Evolutionary conservation across 2,888 invertebrate genomes (phyloP), one percentile per base, ranked within the genome.

Genomic region (Neelides folsomi): DNA sequence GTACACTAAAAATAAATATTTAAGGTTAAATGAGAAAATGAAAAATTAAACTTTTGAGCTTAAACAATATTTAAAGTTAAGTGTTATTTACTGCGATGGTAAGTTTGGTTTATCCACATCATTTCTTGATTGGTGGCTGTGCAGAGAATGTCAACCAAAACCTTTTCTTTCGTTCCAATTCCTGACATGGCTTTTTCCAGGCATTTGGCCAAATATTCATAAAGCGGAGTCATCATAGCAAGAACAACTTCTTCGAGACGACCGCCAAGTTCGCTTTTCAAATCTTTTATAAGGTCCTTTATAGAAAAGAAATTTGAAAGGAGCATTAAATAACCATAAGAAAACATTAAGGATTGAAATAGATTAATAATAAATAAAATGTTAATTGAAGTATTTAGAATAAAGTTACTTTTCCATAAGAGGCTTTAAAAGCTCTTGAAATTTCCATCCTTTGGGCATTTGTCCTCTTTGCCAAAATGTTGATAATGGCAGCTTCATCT

Each of bases 371-470:
- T 18, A 38, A 8, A 48, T n/a, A 40, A 7, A n/a, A 18, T 10
- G 35, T 18, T 49, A n/a, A 7, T 41, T 49, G 42, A 16, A 41
- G 10, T 15, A n/a, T 40, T 10, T 46, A 12, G 13, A n/a, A 20
- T 38, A n/a, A 36, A 58, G 75, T 69, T 73, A 83, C 86, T 76
- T 86, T 86, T 69, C 90, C 92, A 71, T 83, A 92, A 66, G 86
- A 73, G 2, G 85, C 82, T 73, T 92, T 92, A 75, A 84, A 92
- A 66, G 82, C 80, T 20, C 78, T 75, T 18, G 82, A 79, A 65
- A 92, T 86, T 67, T 87, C 80, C 63, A 87, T 77, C 53, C 95
- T 78, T 71, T 97, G 93, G 34, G 78, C 78, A 67, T 92, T 90
- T 60, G 82, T 82, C 47, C 94, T 79, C 59, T 79, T 79, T 8